Evolutionary conservation across 2,797 vertebrate species (phyloP).

Genomic region (Hemitrygon akajei): DNA sequence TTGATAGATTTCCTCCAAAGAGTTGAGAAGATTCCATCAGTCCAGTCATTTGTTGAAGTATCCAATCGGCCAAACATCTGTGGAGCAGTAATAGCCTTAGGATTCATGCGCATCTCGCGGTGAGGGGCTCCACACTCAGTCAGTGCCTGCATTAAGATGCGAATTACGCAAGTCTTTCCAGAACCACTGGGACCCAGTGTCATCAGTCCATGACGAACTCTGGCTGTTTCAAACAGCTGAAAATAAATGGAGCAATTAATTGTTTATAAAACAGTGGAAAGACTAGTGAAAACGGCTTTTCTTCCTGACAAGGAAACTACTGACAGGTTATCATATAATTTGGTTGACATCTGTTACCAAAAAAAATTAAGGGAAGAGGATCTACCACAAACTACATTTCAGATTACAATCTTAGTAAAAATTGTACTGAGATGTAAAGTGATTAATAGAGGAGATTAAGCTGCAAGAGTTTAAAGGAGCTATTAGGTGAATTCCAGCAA

Average conservation of each 20-base stretch:
- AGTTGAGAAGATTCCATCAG: constrained; percentile 66
- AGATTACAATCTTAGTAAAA: background rate
- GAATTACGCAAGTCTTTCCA: constrained; percentile 60
- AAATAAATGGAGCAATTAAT: background rate
- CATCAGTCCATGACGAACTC: constrained; percentile 65
- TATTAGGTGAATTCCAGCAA: too few species aligned
- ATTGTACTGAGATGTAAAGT: background rate
- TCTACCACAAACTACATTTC: background rate
- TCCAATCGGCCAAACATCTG: constrained; percentile 66
- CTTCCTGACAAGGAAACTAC: background rate
- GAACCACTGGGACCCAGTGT: constrained; percentile 64
- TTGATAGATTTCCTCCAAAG: constrained; percentile 65
- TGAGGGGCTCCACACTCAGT: constrained; percentile 60
- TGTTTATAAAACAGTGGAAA: background rate
- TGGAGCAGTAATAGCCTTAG: constrained; percentile 65
- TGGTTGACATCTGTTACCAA: background rate
- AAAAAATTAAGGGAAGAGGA: background rate
- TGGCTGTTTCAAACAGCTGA: constrained; percentile 61
- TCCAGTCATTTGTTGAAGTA: constrained; percentile 66
- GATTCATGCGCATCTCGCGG: constrained; percentile 65
- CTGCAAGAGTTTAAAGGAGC: too few species aligned
- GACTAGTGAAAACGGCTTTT: background rate
- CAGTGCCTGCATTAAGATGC: constrained; percentile 56
- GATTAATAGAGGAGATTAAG: too few species aligned
- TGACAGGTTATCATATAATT: background rate